A percentile compares a stretch with the other conserved stretches of the same genome.
phyloP scores from a whole-genome alignment of 2,888 invertebrate species.

The Pollenia labialis region DNA sequence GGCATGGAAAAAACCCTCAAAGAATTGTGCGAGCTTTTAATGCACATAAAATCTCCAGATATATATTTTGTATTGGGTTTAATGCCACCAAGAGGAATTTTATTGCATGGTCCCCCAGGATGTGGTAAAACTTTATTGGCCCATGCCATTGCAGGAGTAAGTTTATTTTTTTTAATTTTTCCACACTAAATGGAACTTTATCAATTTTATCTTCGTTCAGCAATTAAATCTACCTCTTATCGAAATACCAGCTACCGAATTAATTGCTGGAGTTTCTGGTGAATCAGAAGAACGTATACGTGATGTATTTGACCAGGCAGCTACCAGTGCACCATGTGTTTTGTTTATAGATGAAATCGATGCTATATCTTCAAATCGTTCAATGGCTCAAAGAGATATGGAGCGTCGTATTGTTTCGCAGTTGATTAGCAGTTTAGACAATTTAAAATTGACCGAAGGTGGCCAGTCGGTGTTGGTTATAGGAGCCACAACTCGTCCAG shows the following conservation, averaged over 20 bases:
- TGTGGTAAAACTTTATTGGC: conserved; percentile 95
- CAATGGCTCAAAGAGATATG: conserved; percentile 97
- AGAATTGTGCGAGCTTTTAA: conserved; percentile 89
- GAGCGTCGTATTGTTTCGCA: conserved; percentile 97
- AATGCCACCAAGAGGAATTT: conserved; percentile 94
- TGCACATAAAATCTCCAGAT: conserved; percentile 95
- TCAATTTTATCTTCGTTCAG: conserved; percentile 81
- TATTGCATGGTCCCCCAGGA: conserved; percentile 98
- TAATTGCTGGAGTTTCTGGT: conserved; percentile 97
- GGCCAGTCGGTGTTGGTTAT: conserved; percentile 88
- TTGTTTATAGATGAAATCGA: conserved; percentile 99
- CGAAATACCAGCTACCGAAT: conserved; percentile 95
- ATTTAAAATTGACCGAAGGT: conserved; percentile 82
- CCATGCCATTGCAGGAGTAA: conserved; percentile 91
- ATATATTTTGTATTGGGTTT: conserved; percentile 94
- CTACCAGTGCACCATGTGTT: conserved; percentile 91
- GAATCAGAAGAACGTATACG: conserved; percentile 97
- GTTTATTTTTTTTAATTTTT: conserved; percentile 74
- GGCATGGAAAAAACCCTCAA: conserved; percentile 90
- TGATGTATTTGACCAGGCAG: conserved; percentile 95
- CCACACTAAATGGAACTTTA: not conserved
- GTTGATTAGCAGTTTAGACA: conserved; percentile 94
- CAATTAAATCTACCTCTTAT: conserved; percentile 93
- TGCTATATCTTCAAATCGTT: conserved; percentile 95
- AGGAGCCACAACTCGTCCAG: conserved; percentile 98